Conservation (phyloP, 2,888 invertebrate genomes). For the Papilio gigon region DNA sequence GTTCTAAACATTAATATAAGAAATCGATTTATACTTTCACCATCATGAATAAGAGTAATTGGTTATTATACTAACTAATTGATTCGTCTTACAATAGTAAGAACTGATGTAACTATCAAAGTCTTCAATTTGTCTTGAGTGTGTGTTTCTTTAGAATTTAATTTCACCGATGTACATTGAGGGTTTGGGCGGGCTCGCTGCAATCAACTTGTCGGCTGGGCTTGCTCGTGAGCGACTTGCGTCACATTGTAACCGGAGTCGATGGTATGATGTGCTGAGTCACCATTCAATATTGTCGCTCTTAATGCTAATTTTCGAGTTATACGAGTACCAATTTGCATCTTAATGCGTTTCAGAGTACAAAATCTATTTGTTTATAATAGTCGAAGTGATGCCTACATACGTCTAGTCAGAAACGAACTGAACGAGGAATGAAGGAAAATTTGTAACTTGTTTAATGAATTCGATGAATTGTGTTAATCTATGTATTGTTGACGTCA, state of each 20-base stretch:
- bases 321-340: constrained; percentile 80
- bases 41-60: neutral
- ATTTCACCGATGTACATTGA: constrained; percentile 77
- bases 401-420: constrained; percentile 46
- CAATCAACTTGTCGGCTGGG: constrained; percentile 67
- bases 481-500: neutral
- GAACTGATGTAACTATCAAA: neutral
- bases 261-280: constrained; percentile 76
- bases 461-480: no score
- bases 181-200: constrained; percentile 73
- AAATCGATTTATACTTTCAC: neutral
- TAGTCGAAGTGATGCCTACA: constrained; percentile 42
- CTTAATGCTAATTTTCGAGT: constrained; percentile 78
- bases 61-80: neutral
- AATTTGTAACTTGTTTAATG: no score
- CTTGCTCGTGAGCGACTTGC: constrained; percentile 64
- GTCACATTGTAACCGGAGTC: constrained; percentile 65
- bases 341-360: constrained; percentile 73
- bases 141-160: constrained; percentile 65
- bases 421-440: no score
- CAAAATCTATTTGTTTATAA: constrained; percentile 53
- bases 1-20: neutral
- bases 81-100: neutral
- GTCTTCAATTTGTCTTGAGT: constrained; percentile 18
- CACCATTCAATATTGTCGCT: constrained; percentile 77